A percentile compares a stretch with the other conserved stretches of the same genome.
Conservation (phyloP, 2,113 vertebrate genomes). For the Hiodon alosoides region DNA sequence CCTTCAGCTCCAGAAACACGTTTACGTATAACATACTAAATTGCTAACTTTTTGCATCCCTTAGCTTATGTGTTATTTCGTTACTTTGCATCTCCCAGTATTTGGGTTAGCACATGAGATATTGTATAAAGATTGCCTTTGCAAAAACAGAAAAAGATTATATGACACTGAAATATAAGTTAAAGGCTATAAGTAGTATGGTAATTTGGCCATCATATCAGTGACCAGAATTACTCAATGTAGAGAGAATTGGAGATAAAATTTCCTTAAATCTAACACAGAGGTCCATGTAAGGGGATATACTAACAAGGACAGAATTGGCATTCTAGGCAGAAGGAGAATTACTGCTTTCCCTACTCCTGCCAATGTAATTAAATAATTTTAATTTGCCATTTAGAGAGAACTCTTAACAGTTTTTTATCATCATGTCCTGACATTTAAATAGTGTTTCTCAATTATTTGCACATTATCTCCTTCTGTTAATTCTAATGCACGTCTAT, state of each 20-base stretch:
- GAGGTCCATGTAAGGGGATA: background rate
- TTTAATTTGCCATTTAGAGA: slow-evolving; percentile 45
- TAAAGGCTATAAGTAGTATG: slow-evolving; percentile 1
- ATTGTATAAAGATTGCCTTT: background rate
- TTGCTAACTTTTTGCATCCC: background rate
- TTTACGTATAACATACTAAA: background rate
- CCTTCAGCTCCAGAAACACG: background rate
- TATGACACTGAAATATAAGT: slow-evolving; percentile 4
- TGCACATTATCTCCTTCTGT: slow-evolving; percentile 31
- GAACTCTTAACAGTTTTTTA: slow-evolving; percentile 31
- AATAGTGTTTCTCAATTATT: slow-evolving; percentile 34
- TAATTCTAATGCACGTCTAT: slow-evolving; percentile 32
- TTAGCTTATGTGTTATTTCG: background rate
- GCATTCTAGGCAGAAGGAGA: slow-evolving; percentile 19
- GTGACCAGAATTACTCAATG: background rate
- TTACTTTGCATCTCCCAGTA: background rate
- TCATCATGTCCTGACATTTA: slow-evolving; percentile 38
- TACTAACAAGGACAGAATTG: slow-evolving; percentile 9
- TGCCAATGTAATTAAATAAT: slow-evolving; percentile 33
- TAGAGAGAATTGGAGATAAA: background rate
- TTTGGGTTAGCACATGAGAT: background rate
- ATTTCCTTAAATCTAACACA: background rate
- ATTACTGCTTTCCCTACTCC: slow-evolving; percentile 12
- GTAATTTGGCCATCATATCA: background rate
- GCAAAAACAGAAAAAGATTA: no score